Base-by-base conservation (phyloP, 2,888 invertebrate species). In the Hypsopygia costalis region DNA sequence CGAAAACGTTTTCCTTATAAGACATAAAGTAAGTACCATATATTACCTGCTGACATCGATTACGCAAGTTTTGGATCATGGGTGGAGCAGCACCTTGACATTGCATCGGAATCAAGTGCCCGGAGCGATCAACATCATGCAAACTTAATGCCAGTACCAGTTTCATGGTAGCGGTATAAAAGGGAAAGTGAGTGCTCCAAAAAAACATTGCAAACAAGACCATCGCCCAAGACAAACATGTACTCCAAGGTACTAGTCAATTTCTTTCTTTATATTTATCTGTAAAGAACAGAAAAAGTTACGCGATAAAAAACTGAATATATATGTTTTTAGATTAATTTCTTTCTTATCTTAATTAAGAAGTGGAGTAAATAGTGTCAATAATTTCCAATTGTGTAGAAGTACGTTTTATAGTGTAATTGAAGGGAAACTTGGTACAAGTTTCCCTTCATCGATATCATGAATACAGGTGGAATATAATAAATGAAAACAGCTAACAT, bases 181-280 rank as follows among this genome's bases (percentile, higher is more conserved):
- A 85, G 81, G 81, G 71, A 75, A 70, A 70, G 74, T 65, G 61
- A 62, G 55, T 71, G 76, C 64, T 69, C 66, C 69, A 62, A 75
- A 81, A n/a, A 78, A 68, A 57, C 76, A 86, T 81, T 77, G 76
- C 69, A 71, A 69, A 69, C 64, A 62, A 56, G 67, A 69, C 58
- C 73, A 69, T 66, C 77, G 56, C 59, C 63, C 77, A 66, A 72
- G 58, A 67, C 69, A 76, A 83, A 75, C 83, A 85, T 86, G 86
- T 87, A 74, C 77, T 59, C 85, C 63, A 85, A 86, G 85, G 85
- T 86, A 81, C 63, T 43, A 25, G 25, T 25, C 6, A 25, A 46
- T 50, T 52, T 44, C 49, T 46, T 39, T 43, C 51, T 37, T 49
- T 41, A 32, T 32, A 46, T 36, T 11, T 42, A 44, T 11, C 3